Evolutionary conservation across 2,888 invertebrate species (phyloP), one percentile per base, ranked within the genome.

Genomic region (Tyria jacobaeae): DNA sequence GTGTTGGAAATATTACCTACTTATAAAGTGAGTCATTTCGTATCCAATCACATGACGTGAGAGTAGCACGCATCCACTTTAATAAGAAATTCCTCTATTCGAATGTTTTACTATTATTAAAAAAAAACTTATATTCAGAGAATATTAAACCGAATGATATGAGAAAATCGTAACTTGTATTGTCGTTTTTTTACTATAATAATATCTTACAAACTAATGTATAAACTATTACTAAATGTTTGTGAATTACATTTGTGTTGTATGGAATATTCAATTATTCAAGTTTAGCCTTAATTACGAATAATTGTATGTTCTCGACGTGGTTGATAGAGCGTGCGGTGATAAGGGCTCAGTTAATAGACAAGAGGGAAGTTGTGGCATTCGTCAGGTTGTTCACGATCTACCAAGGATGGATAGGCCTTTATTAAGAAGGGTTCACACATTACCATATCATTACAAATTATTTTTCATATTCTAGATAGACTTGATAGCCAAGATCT

Each of bases 81-180:
- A 9, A 27, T 24, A 17, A 17, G 10, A 55, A 51, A 25, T 56
- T 53, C 44, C 31, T 37, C 31, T 3, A 49, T 54, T 39, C n/a
- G 37, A 21, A 54, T 49, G 14, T 34, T 54, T 49, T 37, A 15
- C 49, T 54, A 57, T 39, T 49, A 60, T 54, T 24, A 31, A 15
- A 60, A 56, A 31, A 31, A 15, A 60, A 56, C 25, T 50, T 21
- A 51, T 49, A 47, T 49, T 56, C 66, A 63, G 65, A 61, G 57
- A 64, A 60, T 57, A 52, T 78, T 81, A 79, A 81, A 63, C 65
- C 75, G 75, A 83, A 85, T 88, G 87, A 90, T 90, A 91, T 90
- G 89, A 90, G 82, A 88, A 81, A 82, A 83, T 87, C 84, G 85
- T 90, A 90, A 87, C 87, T 85, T 85, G 92, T 93, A 93, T 93